These are phyloP conservation scores for Holcopasites calliopsidis DNA, from an alignment of 1,140 invertebrate species.

Conservation along the genomic window DNA sequence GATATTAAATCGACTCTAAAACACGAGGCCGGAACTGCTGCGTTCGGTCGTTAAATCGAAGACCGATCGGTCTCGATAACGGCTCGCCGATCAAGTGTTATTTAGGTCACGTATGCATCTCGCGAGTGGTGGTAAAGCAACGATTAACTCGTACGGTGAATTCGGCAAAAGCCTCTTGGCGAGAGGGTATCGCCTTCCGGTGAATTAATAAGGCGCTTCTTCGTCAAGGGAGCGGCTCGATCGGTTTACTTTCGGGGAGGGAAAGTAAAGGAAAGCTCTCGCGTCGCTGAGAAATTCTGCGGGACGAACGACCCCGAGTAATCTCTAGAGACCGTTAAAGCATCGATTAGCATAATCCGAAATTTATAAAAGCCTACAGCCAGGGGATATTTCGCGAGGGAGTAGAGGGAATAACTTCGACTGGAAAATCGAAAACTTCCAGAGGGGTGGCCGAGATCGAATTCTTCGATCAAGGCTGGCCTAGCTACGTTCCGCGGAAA, in stretches of 20 bases:
- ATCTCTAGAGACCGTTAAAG: constrained; percentile 1
- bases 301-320: not conserved
- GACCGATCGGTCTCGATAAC: constrained; percentile 11
- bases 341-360: constrained; percentile 28
- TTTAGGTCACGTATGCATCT: not conserved
- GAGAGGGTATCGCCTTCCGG: not conserved
- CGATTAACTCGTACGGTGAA: constrained; percentile 26
- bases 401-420: not conserved
- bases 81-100: not conserved
- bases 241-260: not conserved
- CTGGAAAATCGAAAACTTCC: not conserved
- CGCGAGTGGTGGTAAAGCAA: constrained; percentile 14
- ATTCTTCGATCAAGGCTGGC: not conserved
- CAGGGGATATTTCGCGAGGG: not conserved
- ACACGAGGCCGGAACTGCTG: constrained; percentile 5
- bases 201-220: not conserved
- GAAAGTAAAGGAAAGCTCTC: not conserved
- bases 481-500: not conserved
- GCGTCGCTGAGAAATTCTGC: not conserved
- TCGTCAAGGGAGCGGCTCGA: not conserved
- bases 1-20: constrained; percentile 34
- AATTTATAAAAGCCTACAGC: constrained; percentile 29
- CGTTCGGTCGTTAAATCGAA: constrained; percentile 17
- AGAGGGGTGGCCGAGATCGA: not conserved
- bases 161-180: not conserved